Evolutionary conservation across 2,888 invertebrate genomes (phyloP), one percentile per base, ranked within the genome.

Genomic region (Cephalotes varians): DNA sequence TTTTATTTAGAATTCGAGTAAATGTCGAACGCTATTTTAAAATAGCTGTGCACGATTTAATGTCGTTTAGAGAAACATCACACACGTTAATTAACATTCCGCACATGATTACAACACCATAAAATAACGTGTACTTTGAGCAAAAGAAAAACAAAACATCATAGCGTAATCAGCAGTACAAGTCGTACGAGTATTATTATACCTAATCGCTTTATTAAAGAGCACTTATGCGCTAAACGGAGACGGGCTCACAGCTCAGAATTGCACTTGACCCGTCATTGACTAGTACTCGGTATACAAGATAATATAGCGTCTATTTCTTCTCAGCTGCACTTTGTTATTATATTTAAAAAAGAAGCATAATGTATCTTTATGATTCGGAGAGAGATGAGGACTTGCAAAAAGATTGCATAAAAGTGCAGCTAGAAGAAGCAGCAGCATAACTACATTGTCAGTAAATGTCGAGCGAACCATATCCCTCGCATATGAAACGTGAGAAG

Each of bases 191-290:
- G 62, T 58, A 81, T 81, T 73, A 86, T 85, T 88, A 85, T 87
- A 88, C 86, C 86, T 86, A 90, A 88, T 82, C 82, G 82, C 79
- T 85, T 90, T 87, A 47, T 86, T 82, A 84, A 74, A 85, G 85
- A 90, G 88, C 87, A 89, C 90, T 92, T 92, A 93, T 84, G 88
- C 89, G 88, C 91, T 91, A 90, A 90, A 90, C 85, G 87, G 87
- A 89, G 87, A 85, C 83, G 84, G 80, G 73, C 77, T 86, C 82
- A 31, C 44, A 87, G 85, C 87, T 84, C 62, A 69, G 82, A 88
- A 90, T 92, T 91, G 88, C 88, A 91, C 90, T 88, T 89, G 86
- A 90, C 92, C 92, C 93, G 91, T 90, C 77, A 77, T 77, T 93
- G 92, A 93, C 93, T 93, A 93, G 93, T 77, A 67, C 49, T 51